Conservation (phyloP, 2,113 vertebrate genomes). For the Ariopsis seemanni region DNA sequence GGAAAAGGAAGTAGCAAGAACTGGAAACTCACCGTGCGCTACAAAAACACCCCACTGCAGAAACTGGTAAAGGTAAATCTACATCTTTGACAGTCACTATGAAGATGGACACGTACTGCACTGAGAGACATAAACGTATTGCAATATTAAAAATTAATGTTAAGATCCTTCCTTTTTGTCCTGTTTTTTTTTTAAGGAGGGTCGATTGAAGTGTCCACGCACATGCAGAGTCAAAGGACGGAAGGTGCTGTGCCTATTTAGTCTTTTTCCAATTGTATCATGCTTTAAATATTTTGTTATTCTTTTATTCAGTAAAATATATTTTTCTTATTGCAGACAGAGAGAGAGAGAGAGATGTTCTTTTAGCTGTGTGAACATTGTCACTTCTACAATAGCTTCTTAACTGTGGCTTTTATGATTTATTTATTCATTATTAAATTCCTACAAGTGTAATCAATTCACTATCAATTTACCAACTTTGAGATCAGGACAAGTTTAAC, state of each 20-base stretch:
- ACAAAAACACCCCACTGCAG: slow-evolving; percentile 42
- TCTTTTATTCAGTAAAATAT: not conserved
- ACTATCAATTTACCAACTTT: too few species aligned
- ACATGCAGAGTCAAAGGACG: not conserved
- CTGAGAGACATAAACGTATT: not conserved
- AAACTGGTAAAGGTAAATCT: slow-evolving; percentile 41
- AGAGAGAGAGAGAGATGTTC: not conserved
- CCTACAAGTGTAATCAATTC: too few species aligned
- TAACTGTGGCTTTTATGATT: too few species aligned
- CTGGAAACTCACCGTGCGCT: slow-evolving; percentile 68
- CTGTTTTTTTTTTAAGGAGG: not conserved
- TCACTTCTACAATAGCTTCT: too few species aligned
- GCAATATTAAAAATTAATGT: not conserved
- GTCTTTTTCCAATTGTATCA: not conserved
- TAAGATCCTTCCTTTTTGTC: not conserved
- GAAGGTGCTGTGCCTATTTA: not conserved
- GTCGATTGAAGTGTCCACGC: not conserved
- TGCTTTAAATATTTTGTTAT: not conserved
- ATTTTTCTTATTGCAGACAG: slow-evolving; percentile 8
- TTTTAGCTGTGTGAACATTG: not conserved
- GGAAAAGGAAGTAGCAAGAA: slow-evolving; percentile 57
- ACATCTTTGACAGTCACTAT: not conserved
- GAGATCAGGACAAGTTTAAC: not conserved
- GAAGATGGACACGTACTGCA: not conserved
- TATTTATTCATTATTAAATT: too few species aligned